Percentiles rank a stretch among this genome's conserved stretches.
Evolutionary conservation across 2,797 vertebrate genomes (phyloP).

Genomic region (Sandelia bainsii): DNA sequence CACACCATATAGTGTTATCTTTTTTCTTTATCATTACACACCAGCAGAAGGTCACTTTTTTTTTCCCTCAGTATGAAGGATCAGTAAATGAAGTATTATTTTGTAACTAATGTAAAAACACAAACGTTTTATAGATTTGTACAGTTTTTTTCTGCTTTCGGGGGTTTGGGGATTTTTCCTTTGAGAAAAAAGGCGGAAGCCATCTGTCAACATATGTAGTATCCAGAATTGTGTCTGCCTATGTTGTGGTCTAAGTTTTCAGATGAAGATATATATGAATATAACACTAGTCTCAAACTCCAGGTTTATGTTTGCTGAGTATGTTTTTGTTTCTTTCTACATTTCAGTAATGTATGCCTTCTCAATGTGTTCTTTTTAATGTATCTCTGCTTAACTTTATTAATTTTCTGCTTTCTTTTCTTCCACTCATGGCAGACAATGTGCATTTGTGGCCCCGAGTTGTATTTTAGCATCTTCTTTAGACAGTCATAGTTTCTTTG

Average conservation of each 20-base stretch:
- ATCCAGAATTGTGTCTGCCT: conserved; percentile 75
- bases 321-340: conserved; percentile 56
- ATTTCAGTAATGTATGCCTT: conserved; percentile 55
- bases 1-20: conserved; percentile 92
- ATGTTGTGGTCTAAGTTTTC: conserved; percentile 79
- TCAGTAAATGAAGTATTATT: conserved; percentile 98
- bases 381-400: conserved; percentile 56
- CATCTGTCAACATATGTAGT: conserved; percentile 80
- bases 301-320: conserved; percentile 73
- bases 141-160: conserved; percentile 89
- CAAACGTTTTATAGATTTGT: conserved; percentile 99
- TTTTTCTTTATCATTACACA: conserved; percentile 89
- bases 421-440: conserved; percentile 28
- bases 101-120: conserved; percentile 99
- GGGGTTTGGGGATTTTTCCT: conserved; percentile 62
- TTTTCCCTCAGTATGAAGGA: conserved; percentile 91
- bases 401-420: conserved; percentile 44
- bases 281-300: conserved; percentile 83
- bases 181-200: conserved; percentile 73
- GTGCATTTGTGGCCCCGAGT: conserved; percentile 39
- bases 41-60: conserved; percentile 91
- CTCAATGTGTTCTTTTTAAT: conserved; percentile 47
- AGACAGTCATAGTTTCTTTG: conserved; percentile 10
- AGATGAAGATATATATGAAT: conserved; percentile 82
- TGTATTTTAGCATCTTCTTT: conserved; percentile 54